Base-by-base conservation (phyloP, 2,797 vertebrate species). In the Danionella dracula region DNA sequence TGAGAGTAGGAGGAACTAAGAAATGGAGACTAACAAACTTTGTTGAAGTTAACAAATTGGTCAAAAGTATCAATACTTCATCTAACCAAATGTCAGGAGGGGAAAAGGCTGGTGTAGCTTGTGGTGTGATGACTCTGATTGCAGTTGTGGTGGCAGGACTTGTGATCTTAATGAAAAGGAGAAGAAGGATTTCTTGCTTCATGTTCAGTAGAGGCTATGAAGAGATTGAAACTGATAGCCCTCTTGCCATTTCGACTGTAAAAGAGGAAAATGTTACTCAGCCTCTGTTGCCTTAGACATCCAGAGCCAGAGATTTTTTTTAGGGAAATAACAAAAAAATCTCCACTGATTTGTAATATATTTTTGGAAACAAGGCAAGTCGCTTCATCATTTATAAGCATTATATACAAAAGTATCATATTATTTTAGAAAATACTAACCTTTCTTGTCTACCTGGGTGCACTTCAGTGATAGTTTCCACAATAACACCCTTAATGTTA, bases 21-120 rank as follows among this genome's bases (percentile, higher is more conserved):
- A 8, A 37, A 1, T 97, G 94, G 94, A 90, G 82, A 73, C 62
- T 85, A 17, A 91, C 83, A 0, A 81, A 64, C 11, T 73, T 81
- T 0, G 76, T 82, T 1, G 91, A 95, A 20, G 44, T 86, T 2
- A 63, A 7, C 4, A 38, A 68, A 0, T 42, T 79, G 1, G 40
- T 70, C 0, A 41, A 5, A 1, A 11, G 37, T 4, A 13, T 88
- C 16, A 72, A 87, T 7, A 9, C 32, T 6, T 37, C 44, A 8
- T 57, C 63, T 17, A 37, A 57, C 20, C 32, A 4, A 12, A 38
- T 61, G 58, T 63, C 68, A 15, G 79, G 0, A 62, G 84, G 79
- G 1, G 58, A 71, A 60, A 86, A 79, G 65, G 78, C 79, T 50
- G 86, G 82, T 0, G 15, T 89, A 4, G 82, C 41, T 0, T 79